Evolutionary conservation across 2,113 vertebrate species (phyloP).

Genomic region (Amblyopsis rosae): DNA sequence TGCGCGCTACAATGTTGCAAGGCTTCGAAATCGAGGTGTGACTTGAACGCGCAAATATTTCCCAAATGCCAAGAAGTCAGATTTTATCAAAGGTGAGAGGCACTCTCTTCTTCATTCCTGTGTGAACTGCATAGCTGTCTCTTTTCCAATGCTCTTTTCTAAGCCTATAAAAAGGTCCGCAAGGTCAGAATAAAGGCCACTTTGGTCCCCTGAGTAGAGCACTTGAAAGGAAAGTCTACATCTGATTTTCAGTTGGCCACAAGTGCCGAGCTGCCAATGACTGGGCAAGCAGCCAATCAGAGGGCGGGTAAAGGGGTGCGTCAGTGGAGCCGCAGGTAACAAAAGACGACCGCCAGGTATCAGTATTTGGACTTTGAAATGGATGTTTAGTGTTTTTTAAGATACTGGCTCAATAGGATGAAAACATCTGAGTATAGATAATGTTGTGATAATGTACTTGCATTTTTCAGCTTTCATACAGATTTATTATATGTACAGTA

Average conservation of each 20-base stretch:
- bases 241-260: conserved; percentile 71
- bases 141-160: conserved; percentile 59
- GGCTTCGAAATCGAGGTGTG: conserved; percentile 11
- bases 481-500: too few species aligned
- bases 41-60: conserved; percentile 44
- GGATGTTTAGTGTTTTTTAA: background rate
- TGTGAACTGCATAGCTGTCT: conserved; percentile 50
- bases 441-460: too few species aligned
- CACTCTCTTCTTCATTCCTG: conserved; percentile 56
- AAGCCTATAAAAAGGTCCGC: conserved; percentile 68
- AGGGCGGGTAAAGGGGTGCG: conserved; percentile 34
- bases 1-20: conserved; percentile 17
- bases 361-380: background rate
- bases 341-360: conserved; percentile 32
- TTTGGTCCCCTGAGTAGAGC: conserved; percentile 59
- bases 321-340: conserved; percentile 49
- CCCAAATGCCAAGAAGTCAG: conserved; percentile 65
- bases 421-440: background rate
- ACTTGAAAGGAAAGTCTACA: conserved; percentile 74
- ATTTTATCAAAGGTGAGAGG: conserved; percentile 66
- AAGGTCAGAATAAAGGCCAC: conserved; percentile 71
- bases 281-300: conserved; percentile 54
- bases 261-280: conserved; percentile 66
- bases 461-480: too few species aligned
- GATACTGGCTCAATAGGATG: conserved; percentile 2